phyloP scores from a whole-genome alignment of 2,113 vertebrate genomes.

The Erythrolamprus reginae region DNA sequence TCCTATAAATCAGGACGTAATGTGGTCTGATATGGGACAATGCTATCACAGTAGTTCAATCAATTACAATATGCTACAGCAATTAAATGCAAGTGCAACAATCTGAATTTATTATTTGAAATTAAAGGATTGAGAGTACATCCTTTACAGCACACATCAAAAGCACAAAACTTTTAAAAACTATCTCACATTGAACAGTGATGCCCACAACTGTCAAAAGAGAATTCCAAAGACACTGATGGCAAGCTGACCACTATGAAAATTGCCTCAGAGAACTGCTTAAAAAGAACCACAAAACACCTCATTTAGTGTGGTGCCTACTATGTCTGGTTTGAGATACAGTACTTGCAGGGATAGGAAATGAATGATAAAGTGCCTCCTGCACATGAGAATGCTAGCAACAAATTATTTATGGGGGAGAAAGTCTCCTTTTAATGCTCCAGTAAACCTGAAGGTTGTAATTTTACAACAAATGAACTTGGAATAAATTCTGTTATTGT shows the following conservation, averaged over 20 bases:
- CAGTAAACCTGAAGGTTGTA: not conserved
- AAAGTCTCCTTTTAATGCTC: not conserved
- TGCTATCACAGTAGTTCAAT: not conserved
- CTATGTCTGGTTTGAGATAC: not conserved
- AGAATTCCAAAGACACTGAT: not conserved
- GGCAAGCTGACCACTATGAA: not conserved
- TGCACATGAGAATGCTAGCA: too few relatives aligned
- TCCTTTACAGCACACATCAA: conserved; percentile 1
- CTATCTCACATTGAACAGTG: not conserved
- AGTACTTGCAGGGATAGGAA: not conserved
- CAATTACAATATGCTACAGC: not conserved
- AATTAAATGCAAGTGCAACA: conserved; percentile 10
- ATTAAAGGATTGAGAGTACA: conserved; percentile 1
- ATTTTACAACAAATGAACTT: not conserved
- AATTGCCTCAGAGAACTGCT: not conserved
- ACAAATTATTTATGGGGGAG: not conserved
- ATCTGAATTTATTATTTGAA: conserved; percentile 11
- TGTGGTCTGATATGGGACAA: not conserved
- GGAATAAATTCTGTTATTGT: not conserved
- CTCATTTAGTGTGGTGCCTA: not conserved
- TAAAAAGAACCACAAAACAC: not conserved
- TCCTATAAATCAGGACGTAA: not conserved
- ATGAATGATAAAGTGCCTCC: not conserved
- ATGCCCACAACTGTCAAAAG: not conserved
- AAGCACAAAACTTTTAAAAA: not conserved